phyloP scores from a whole-genome alignment of 2,797 vertebrate genomes.

The Anabacerthia variegaticeps region DNA sequence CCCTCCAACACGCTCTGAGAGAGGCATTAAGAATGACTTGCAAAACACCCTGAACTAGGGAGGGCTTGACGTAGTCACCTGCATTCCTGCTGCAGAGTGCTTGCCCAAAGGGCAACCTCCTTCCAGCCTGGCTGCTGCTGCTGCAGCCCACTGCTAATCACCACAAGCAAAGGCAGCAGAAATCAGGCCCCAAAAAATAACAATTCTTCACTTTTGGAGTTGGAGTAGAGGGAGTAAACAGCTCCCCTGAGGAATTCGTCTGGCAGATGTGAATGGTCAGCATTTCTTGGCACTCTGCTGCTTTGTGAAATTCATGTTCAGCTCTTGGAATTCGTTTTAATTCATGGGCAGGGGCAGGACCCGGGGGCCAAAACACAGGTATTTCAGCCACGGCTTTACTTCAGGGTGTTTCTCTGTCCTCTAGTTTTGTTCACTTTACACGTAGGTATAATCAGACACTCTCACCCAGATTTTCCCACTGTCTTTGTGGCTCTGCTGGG shows the following conservation, averaged over 20 bases:
- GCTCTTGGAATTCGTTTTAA: background rate
- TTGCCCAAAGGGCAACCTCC: background rate
- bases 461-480: background rate
- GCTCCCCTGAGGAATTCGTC: background rate
- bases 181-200: background rate
- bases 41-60: background rate
- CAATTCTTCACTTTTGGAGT: background rate
- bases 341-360: background rate
- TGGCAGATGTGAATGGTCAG: conserved; percentile 43
- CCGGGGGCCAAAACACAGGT: background rate
- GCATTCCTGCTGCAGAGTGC: background rate
- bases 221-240: conserved; percentile 4
- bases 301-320: conserved; percentile 37
- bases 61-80: background rate
- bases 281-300: conserved; percentile 22
- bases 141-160: background rate
- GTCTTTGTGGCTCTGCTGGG: background rate
- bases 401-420: background rate
- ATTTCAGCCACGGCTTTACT: background rate
- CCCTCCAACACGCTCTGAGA: background rate
- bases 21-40: background rate
- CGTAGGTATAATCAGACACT: background rate
- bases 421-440: background rate
- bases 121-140: background rate
- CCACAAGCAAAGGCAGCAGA: background rate